Evolutionary conservation across 2,888 invertebrate genomes (phyloP), one percentile per base, ranked within the genome.

Genomic region (Spatulosminthurus flaviceps): DNA sequence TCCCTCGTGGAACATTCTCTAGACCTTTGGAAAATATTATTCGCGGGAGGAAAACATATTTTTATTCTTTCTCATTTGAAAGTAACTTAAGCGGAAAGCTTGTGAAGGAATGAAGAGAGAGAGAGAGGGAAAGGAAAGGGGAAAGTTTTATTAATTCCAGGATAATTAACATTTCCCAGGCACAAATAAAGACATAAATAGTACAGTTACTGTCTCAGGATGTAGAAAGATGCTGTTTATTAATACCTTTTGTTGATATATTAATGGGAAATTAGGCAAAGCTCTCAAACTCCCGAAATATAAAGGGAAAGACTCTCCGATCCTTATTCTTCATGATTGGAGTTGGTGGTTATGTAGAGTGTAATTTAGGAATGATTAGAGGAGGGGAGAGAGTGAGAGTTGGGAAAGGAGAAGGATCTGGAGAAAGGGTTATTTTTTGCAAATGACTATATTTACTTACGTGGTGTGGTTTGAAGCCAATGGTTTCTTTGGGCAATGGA

Each of bases 181-280:
- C 51, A 4, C 9, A 51, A 11, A 51, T 19, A 51, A 11, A n/a
- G 51, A 51, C 5, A 51, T 5, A 51, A 13, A 13, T 16, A 51
- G 9, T 34, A 19, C 9, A 51, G 51, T 4, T 19, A 19, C n/a
- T 2, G 51, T 51, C n/a, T 51, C 16, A 16, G 51, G 19, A n/a
- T n/a, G 16, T 13, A n/a, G 51, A 19, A 41, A 51, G 51, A 51
- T 51, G 2, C 51, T 19, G 9, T 51, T 51, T 51, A 51, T 51
- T 51, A 51, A 51, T 51, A 51, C 51, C 51, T 51, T 51, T 51
- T 51, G 51, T 51, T 51, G 51, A 51, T 16, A 16, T 51, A 51
- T 51, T 51, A 51, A 51, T 51, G 51, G 51, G 9, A 51, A 51
- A 51, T 51, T 51, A 51, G 7, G 16, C 5, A 51, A 51, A 9